These are phyloP conservation scores for Lagenorhynchus albirostris DNA, from an alignment of 2,113 vertebrate species.

Conservation along the genomic window DNA sequence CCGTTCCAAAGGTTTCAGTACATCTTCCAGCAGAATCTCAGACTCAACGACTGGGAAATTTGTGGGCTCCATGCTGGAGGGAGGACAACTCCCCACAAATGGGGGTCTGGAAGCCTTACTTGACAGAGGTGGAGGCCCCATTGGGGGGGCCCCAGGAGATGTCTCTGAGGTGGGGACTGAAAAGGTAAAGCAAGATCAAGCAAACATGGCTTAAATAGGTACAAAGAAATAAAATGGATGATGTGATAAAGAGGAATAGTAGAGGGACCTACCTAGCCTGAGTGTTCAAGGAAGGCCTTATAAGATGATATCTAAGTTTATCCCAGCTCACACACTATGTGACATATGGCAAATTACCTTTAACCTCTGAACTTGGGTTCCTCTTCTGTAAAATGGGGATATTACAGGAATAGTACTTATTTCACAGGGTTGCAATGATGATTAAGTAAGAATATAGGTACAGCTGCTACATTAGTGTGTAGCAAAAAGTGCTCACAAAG, in stretches of 20 bases:
- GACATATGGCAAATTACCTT: not conserved
- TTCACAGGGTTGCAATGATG: not conserved
- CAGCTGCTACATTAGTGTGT: not conserved
- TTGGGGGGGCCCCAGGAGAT: conserved; percentile 29
- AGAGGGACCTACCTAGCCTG: not conserved
- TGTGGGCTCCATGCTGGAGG: conserved; percentile 45
- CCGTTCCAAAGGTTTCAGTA: conserved; percentile 81
- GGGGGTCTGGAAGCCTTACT: conserved; percentile 75
- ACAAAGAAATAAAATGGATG: conserved; percentile 30
- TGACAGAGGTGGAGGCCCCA: conserved; percentile 51
- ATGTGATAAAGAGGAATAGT: not conserved
- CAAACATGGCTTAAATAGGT: not conserved
- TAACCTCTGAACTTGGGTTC: not conserved
- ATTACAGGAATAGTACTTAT: not conserved
- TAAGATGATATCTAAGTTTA: not conserved
- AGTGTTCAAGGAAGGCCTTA: not conserved
- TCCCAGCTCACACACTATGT: not conserved
- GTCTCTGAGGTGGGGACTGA: conserved; percentile 49
- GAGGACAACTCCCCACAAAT: conserved; percentile 42
- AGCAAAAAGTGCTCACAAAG: conserved; percentile 24
- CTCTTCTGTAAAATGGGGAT: not conserved
- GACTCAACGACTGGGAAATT: conserved; percentile 45
- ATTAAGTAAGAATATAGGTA: not conserved
- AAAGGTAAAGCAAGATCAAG: conserved; percentile 40
- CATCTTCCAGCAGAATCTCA: conserved; percentile 78